Percentiles rank a stretch among this genome's conserved stretches.
These are phyloP conservation scores for Plemyria rubiginata DNA, from an alignment of 2,888 invertebrate species.

Conservation along the genomic window DNA sequence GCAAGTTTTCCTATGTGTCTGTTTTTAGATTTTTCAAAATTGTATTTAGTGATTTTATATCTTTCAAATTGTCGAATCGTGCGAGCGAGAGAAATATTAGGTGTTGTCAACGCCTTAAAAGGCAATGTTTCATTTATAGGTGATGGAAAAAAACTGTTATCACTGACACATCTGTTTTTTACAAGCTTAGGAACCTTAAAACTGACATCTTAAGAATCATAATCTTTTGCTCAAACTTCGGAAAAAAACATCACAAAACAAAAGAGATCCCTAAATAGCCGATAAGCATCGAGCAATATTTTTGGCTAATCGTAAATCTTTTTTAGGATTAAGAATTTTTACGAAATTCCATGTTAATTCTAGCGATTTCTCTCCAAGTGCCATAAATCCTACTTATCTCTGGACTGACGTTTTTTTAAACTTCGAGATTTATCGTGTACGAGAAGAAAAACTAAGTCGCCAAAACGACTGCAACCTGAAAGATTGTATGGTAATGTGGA, in stretches of 20 bases:
- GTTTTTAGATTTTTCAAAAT: too few relatives aligned
- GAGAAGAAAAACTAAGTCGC: conserved; percentile 12
- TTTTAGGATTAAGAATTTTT: conserved; percentile 39
- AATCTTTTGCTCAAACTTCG: conserved; percentile 15
- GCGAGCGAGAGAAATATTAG: too few relatives aligned
- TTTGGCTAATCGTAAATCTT: conserved; percentile 30
- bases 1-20: too few relatives aligned
- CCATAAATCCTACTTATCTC: conserved; percentile 43
- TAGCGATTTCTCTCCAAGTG: conserved; percentile 36
- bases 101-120: too few relatives aligned
- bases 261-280: conserved; percentile 19
- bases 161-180: too few relatives aligned
- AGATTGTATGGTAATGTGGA: neutral
- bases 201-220: neutral
- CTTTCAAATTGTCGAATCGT: too few relatives aligned
- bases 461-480: conserved; percentile 4
- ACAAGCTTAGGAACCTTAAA: neutral
- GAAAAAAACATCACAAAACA: conserved; percentile 13
- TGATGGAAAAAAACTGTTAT: too few relatives aligned
- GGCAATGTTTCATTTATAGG: too few relatives aligned
- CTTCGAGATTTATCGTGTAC: conserved; percentile 38
- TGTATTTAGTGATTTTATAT: too few relatives aligned
- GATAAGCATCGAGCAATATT: conserved; percentile 32
- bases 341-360: conserved; percentile 41
- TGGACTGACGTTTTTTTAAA: conserved; percentile 42